Base-by-base conservation (phyloP, 2,113 vertebrate genomes). In the Micromys minutus region DNA sequence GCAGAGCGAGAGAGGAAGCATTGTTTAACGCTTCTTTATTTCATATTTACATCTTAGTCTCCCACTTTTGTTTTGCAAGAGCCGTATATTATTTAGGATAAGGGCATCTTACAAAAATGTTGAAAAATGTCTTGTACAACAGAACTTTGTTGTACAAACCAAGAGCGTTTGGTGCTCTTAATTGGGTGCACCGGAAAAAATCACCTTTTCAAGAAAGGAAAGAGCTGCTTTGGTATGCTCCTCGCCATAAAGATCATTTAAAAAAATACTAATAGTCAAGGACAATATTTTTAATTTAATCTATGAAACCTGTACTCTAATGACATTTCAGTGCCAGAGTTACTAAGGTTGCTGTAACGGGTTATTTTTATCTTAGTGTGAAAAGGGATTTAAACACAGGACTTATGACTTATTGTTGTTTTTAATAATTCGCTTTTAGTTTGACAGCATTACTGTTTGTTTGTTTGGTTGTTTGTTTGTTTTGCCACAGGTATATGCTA, bases 121-220 rank as follows among this genome's bases (percentile, higher is more conserved):
- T 95, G 84, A 90, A 97, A 93, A 92, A 75, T 94, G 39, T 65
- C 83, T 79, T 87, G 36, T n/a, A 55, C 84, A 95, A 84, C 87
- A 81, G 6, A 24, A 91, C n/a, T n/a, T n/a, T n/a, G n/a, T n/a
- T n/a, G 71, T 94, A 77, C 94, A 90, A 94, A 93, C 61, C n/a
- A n/a, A n/a, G n/a, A 95, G 69, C 67, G 6, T 50, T 39, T 36
- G 45, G 74, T 88, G 65, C 95, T 91, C 57, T 67, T 93, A 92
- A 83, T 21, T 75, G 69, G 65, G 91, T 77, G 81, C 34, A 39
- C 17, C 29, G 57, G 87, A 93, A 87, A n/a, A 79, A 80, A 90
- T 16, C 39, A 88, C 36, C 21, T 81, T 83, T 87, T 75, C 24
- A 52, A 59, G 92, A 77, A 80, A 94, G 84, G 71, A 83, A 83